phyloP scores from a whole-genome alignment of 2,113 vertebrate species.

The Tachysurus vachellii region DNA sequence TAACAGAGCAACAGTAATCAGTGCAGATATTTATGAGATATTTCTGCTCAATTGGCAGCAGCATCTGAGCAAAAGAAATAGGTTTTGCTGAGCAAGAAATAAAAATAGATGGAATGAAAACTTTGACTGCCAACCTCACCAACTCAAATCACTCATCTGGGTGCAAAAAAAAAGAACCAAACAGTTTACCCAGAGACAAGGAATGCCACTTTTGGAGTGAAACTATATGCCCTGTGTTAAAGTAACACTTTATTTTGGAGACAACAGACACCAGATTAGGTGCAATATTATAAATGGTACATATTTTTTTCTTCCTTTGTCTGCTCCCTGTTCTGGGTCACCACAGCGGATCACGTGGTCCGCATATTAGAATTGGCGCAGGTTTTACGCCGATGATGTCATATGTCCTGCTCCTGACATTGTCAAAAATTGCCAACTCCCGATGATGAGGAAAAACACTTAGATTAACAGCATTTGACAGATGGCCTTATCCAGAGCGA shows the following conservation, averaged over 20 bases:
- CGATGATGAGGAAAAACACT: neutral
- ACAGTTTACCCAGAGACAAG: neutral
- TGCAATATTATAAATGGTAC: neutral
- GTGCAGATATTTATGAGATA: too few species aligned
- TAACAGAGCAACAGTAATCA: neutral
- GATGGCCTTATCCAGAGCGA: too few species aligned
- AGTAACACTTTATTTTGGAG: neutral
- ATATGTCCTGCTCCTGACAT: neutral
- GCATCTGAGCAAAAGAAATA: too few species aligned
- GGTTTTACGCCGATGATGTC: neutral
- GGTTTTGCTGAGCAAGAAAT: neutral
- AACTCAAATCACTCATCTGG: neutral
- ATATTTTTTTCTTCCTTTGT: too few species aligned
- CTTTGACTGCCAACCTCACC: neutral
- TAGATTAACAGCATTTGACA: neutral
- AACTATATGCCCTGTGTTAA: neutral
- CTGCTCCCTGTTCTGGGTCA: too few species aligned
- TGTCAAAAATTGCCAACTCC: neutral
- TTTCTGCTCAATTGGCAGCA: too few species aligned
- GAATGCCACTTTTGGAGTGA: constrained; percentile 11
- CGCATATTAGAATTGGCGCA: too few species aligned
- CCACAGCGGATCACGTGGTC: too few species aligned
- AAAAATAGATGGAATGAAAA: neutral
- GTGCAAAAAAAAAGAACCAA: neutral
- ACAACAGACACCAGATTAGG: neutral